These are phyloP conservation scores for Trypoxylus dichotomus DNA, from an alignment of 1,140 invertebrate species.

Conservation along the genomic window DNA sequence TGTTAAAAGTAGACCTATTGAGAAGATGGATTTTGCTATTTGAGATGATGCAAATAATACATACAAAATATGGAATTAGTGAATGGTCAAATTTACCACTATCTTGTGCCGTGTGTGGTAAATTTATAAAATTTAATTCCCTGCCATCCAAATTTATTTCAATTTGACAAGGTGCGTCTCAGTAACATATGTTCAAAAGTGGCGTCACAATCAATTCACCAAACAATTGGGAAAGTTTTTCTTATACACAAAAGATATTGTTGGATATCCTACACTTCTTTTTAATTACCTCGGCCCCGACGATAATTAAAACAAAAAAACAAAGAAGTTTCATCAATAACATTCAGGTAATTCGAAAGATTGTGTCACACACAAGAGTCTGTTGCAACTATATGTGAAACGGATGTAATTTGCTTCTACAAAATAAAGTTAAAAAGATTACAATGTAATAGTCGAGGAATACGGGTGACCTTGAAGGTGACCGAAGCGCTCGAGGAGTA, in stretches of 20 bases:
- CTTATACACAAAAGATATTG: not conserved
- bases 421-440: not conserved
- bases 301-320: not conserved
- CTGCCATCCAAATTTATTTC: too few relatives aligned
- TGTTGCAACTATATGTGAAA: not conserved
- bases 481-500: not conserved
- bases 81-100: not conserved
- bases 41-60: too few relatives aligned
- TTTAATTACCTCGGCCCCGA: not conserved
- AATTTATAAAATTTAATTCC: too few relatives aligned
- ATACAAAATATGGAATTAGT: not conserved
- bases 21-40: too few relatives aligned
- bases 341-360: not conserved
- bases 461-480: not conserved
- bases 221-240: constrained; percentile 11
- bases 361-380: not conserved
- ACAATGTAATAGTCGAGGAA: not conserved
- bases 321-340: not conserved
- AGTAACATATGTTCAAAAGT: constrained; percentile 1
- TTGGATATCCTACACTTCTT: not conserved
- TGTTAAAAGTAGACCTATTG: too few relatives aligned
- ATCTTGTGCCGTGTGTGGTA: too few relatives aligned
- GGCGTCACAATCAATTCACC: not conserved
- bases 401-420: constrained; percentile 7
- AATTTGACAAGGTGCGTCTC: not conserved